These are phyloP conservation scores for Crotophaga sulcirostris DNA, from an alignment of 2,113 vertebrate species.

Conservation along the genomic window DNA sequence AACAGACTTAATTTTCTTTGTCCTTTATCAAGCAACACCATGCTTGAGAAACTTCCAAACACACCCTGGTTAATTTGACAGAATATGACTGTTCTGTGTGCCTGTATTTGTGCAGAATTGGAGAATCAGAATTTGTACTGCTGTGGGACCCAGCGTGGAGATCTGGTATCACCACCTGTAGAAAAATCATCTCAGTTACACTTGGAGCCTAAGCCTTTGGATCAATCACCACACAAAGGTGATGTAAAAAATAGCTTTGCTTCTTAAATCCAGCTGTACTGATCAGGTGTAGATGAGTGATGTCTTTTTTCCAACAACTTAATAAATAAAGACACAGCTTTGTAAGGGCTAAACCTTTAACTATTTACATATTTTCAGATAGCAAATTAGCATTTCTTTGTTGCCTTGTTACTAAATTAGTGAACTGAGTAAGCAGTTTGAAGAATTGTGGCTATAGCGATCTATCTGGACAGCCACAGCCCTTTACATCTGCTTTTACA, in stretches of 20 bases:
- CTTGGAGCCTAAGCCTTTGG: not conserved
- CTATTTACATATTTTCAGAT: not conserved
- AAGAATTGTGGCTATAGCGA: not conserved
- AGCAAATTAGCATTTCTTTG: not conserved
- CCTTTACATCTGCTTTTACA: not conserved
- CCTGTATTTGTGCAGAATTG: not conserved
- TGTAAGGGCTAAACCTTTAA: not conserved
- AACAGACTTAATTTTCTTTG: not conserved
- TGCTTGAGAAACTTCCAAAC: not conserved
- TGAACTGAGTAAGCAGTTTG: not conserved
- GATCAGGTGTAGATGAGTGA: not conserved
- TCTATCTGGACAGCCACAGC: not conserved
- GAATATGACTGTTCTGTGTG: not conserved
- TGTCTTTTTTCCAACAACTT: not conserved
- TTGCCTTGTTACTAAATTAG: not conserved
- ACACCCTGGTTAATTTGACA: not conserved
- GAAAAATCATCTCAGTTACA: not conserved
- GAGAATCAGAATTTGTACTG: not conserved
- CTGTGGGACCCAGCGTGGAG: not conserved
- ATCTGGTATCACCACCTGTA: not conserved
- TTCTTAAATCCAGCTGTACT: not conserved
- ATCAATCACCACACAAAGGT: accelerated
- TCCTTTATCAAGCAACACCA: not conserved
- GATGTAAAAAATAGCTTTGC: not conserved
- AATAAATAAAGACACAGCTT: not conserved